phyloP scores from a whole-genome alignment of 2,797 vertebrate species.

The Alfaro cultratus region DNA sequence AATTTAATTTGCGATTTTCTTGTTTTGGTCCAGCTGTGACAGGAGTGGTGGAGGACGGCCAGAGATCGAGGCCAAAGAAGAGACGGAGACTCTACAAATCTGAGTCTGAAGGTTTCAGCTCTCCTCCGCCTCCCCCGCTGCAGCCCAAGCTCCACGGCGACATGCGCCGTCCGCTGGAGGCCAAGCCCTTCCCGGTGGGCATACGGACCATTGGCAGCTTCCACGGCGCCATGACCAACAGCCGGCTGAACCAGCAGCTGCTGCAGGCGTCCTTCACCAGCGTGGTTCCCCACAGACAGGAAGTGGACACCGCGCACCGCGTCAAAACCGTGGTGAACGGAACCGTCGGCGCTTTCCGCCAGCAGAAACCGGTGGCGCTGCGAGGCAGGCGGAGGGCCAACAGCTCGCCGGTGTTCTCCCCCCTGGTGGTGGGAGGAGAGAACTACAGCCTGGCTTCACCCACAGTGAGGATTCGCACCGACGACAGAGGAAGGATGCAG shows the following conservation, averaged over 20 bases:
- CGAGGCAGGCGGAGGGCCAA: constrained; percentile 72
- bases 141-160: constrained; percentile 68
- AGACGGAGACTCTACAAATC: constrained; percentile 81
- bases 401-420: constrained; percentile 76
- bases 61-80: constrained; percentile 69
- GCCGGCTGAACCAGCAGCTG: constrained; percentile 58
- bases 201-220: constrained; percentile 70
- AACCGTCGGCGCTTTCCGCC: constrained; percentile 59
- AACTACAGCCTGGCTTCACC: constrained; percentile 79
- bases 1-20: neutral
- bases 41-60: constrained; percentile 59
- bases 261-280: constrained; percentile 42
- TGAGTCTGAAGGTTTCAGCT: constrained; percentile 74
- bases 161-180: constrained; percentile 56
- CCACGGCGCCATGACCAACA: constrained; percentile 78
- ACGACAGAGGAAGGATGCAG: constrained; percentile 60
- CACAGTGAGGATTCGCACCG: constrained; percentile 61
- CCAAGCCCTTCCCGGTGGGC: constrained; percentile 69
- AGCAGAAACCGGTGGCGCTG: constrained; percentile 57
- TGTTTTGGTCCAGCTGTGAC: constrained; percentile 18
- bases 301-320: constrained; percentile 41
- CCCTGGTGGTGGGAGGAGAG: constrained; percentile 78
- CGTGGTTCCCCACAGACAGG: constrained; percentile 43
- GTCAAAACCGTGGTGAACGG: constrained; percentile 54
- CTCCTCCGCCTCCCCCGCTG: constrained; percentile 47